A percentile compares a stretch with the other conserved stretches of the same genome.
Evolutionary conservation across 1,140 invertebrate species (phyloP).

Genomic region (Streblospio benedicti): DNA sequence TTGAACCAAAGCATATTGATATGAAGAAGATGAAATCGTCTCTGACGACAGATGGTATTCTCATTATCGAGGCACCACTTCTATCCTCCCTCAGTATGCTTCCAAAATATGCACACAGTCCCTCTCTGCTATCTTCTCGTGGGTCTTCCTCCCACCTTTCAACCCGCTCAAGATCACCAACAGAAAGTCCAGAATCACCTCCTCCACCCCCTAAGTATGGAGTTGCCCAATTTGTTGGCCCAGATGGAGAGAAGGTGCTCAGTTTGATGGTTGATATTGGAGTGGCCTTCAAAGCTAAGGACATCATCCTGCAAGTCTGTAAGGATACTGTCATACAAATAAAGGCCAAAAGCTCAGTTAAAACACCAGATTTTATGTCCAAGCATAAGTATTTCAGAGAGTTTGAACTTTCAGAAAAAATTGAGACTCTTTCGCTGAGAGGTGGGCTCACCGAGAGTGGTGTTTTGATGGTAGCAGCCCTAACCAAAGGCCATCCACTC

Average conservation of each 20-base stretch:
- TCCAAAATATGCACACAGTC: constrained; percentile 17
- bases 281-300: constrained; percentile 16
- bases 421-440: constrained; percentile 14
- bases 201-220: constrained; percentile 9
- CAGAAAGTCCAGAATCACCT: neutral
- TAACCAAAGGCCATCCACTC: constrained; percentile 11
- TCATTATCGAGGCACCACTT: constrained; percentile 13
- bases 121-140: constrained; percentile 15
- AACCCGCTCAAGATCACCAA: neutral
- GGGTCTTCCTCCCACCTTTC: neutral
- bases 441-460: constrained; percentile 14
- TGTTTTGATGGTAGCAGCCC: constrained; percentile 10
- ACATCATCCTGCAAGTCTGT: constrained; percentile 15
- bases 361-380: constrained; percentile 11
- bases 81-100: constrained; percentile 2
- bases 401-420: constrained; percentile 15
- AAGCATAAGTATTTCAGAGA: constrained; percentile 17
- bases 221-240: constrained; percentile 11
- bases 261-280: constrained; percentile 16
- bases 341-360: constrained; percentile 16
- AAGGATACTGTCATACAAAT: constrained; percentile 19
- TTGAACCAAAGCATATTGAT: constrained; percentile 16
- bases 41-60: constrained; percentile 14
- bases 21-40: constrained; percentile 10
- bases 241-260: too few species aligned